These are phyloP conservation scores for Apocrypta bakeri DNA, from an alignment of 1,140 invertebrate genomes.

Conservation along the genomic window DNA sequence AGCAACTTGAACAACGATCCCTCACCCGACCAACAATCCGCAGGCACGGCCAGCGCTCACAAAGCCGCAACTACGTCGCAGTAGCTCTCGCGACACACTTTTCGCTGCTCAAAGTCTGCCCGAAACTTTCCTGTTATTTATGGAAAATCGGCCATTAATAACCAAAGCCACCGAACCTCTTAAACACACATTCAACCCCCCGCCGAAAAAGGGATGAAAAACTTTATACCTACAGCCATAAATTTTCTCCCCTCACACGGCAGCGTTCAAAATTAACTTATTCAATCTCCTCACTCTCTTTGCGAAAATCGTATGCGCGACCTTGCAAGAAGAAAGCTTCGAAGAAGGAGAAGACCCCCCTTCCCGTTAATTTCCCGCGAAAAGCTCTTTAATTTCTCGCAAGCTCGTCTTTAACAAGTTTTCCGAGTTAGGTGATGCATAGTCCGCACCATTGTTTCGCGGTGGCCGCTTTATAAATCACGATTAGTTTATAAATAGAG, in stretches of 20 bases:
- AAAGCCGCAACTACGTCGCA: background rate
- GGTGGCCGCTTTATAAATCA: constrained; percentile 68
- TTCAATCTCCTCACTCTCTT: constrained; percentile 57
- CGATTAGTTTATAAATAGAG: constrained; percentile 70
- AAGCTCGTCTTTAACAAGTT: constrained; percentile 66
- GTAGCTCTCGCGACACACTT: constrained; percentile 9
- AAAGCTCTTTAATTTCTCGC: constrained; percentile 70
- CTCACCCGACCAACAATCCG: background rate
- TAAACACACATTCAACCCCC: constrained; percentile 27
- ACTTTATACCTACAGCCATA: constrained; percentile 52
- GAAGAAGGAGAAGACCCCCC: constrained; percentile 8
- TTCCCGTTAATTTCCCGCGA: constrained; percentile 66
- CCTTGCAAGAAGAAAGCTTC: constrained; percentile 52
- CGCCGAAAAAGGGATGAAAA: constrained; percentile 40
- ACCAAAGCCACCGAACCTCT: constrained; percentile 26
- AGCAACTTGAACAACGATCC: background rate
- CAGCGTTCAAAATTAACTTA: constrained; percentile 60
- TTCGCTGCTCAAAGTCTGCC: constrained; percentile 13
- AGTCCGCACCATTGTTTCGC: constrained; percentile 65
- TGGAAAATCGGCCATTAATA: constrained; percentile 47
- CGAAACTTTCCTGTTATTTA: constrained; percentile 42
- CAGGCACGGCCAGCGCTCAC: background rate
- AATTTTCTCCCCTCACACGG: constrained; percentile 52
- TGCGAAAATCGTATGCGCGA: constrained; percentile 48
- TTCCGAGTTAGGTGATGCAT: constrained; percentile 63